Conservation (phyloP, 2,888 invertebrate species). For the Gymnoscelis rufifasciata region DNA sequence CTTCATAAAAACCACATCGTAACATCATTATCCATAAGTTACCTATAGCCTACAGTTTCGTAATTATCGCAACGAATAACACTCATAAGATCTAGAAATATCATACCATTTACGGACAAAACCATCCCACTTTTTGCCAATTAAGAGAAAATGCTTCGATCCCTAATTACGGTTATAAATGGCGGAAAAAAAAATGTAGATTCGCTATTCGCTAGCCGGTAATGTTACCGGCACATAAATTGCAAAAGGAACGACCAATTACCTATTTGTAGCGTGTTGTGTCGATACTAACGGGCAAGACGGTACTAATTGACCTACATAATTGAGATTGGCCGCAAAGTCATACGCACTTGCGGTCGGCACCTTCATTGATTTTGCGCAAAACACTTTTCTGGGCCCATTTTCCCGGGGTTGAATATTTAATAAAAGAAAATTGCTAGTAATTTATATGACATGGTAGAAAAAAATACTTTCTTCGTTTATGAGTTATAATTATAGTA, state of each 20-base stretch:
- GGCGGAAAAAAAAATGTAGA: slow-evolving; percentile 26
- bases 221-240: slow-evolving; percentile 21
- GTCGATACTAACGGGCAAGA: slow-evolving; percentile 14
- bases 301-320: slow-evolving; percentile 19
- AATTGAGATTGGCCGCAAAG: slow-evolving; percentile 15
- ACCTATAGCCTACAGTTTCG: slow-evolving; percentile 8
- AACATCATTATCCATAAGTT: slow-evolving; percentile 6
- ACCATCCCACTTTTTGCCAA: slow-evolving; percentile 23
- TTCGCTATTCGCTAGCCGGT: slow-evolving; percentile 18
- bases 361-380: slow-evolving; percentile 11
- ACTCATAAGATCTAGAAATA: slow-evolving; percentile 16
- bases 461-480: too few relatives aligned
- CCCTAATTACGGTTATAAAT: slow-evolving; percentile 23
- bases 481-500: too few relatives aligned
- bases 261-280: slow-evolving; percentile 12
- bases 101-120: slow-evolving; percentile 22
- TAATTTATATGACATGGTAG: too few relatives aligned
- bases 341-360: neutral
- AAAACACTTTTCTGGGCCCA: slow-evolving; percentile 1
- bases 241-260: slow-evolving; percentile 12
- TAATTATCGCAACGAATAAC: slow-evolving; percentile 10
- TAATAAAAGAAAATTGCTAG: too few relatives aligned
- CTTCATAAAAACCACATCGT: slow-evolving; percentile 11
- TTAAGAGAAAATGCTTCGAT: slow-evolving; percentile 20
- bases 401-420: too few relatives aligned